Evolutionary conservation across 2,888 invertebrate species (phyloP), one percentile per base, ranked within the genome.

Genomic region (Arenicola marina): DNA sequence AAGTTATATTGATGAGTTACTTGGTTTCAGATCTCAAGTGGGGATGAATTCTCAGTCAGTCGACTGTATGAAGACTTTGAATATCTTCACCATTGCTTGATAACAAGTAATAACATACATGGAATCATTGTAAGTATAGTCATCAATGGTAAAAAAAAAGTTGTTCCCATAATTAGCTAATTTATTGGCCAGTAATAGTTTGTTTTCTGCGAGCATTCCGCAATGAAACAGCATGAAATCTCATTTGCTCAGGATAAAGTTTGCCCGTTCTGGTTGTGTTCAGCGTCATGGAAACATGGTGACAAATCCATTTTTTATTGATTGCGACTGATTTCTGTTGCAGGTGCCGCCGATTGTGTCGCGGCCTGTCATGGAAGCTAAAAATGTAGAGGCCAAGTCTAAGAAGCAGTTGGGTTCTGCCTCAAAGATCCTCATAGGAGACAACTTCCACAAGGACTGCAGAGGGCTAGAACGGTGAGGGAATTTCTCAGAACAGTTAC

Each of bases 61-160:
- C 70, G 85, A 32, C 76, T 80, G 60, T 84, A 79, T 75, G 84
- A 84, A 59, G 85, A 85, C 72, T 75, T 85, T 61, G 83, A 84
- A 67, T 84, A 82, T 78, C 75, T 85, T 26, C 83, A 85, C 54
- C 85, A 85, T 68, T 81, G 80, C 66, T 69, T 85, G 31, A 73
- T 78, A 4, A 82, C 83, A 26, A 73, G 78, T 54, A 78, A 77
- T 48, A 74, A 78, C 57, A 75, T 77, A 4, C 73, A 74, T 65
- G 84, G 85, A 31, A 66, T 84, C 32, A 83, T 85, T 65, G 82
- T 84, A 73, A 75, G 80, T 58, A 21, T 58, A 29, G 55, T 26
- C 4, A 46, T n/a, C n/a, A n/a, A n/a, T n/a, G n/a, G n/a, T n/a
- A n/a, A n/a, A n/a, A n/a, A n/a, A n/a, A n/a, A n/a, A n/a, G n/a